Evolutionary conservation across 2,797 vertebrate species (phyloP).

Genomic region (Sylvilagus floridanus): DNA sequence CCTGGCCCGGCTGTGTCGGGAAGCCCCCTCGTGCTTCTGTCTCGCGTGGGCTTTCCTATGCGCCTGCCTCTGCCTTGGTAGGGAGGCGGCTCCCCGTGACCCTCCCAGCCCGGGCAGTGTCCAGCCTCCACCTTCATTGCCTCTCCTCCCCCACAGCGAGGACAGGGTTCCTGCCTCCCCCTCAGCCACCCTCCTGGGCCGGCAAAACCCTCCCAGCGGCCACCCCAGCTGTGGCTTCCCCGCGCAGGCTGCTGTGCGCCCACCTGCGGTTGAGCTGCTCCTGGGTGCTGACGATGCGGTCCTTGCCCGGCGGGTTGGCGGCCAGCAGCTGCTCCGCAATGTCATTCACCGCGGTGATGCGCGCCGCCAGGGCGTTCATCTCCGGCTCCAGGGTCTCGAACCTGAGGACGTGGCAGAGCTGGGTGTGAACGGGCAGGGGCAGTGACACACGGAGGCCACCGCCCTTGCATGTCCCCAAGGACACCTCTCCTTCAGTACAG

Average conservation of each 20-base stretch:
- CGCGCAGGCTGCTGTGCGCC: conserved; percentile 6
- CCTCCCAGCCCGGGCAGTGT: too few species aligned
- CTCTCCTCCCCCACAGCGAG: background rate
- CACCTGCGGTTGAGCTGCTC: conserved; percentile 95
- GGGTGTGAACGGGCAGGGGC: accelerated
- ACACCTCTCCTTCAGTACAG: background rate
- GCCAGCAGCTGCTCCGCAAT: conserved; percentile 92
- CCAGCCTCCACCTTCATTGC: background rate
- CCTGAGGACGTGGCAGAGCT: conserved; percentile 83
- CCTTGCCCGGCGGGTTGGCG: conserved; percentile 91
- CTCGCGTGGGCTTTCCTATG: background rate
- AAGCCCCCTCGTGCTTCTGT: background rate
- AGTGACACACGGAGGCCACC: accelerated
- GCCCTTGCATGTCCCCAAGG: accelerated
- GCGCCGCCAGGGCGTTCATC: conserved; percentile 93
- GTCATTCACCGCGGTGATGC: conserved; percentile 93
- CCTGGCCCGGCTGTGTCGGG: background rate
- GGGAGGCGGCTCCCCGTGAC: background rate
- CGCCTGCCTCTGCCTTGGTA: background rate
- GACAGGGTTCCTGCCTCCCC: background rate
- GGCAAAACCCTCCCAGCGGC: background rate
- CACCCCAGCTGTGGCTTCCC: background rate
- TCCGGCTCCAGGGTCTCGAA: conserved; percentile 98
- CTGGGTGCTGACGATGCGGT: conserved; percentile 92
- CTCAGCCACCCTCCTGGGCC: background rate